Evolutionary conservation across 2,888 invertebrate genomes (phyloP), one percentile per base, ranked within the genome.

Genomic region (Scaptomyza polygonia): DNA sequence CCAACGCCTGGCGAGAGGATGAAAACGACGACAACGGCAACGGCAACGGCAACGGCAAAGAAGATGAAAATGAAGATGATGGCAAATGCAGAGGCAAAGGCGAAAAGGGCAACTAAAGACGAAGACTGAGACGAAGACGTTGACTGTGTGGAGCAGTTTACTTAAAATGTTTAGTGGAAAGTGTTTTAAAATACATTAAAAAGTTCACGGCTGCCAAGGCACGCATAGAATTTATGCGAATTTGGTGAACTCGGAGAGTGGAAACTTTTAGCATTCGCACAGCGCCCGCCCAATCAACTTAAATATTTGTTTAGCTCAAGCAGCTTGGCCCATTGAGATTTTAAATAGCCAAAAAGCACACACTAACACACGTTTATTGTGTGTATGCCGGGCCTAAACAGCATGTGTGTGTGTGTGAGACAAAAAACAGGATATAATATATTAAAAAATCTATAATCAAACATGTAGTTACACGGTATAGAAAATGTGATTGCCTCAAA

Each of bases 151-250:
- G 59, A 77, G 68, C 82, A 73, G 82, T 84, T 84, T 80, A 88
- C 87, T 80, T 88, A 86, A 85, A 85, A 85, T 85, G 86, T 88
- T 85, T 88, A 87, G 88, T 87, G 88, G 88, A 86, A 86, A 86
- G 85, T 86, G 88, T 86, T 86, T 86, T 86, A 86, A 86, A 88
- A 86, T 88, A 88, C 85, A 86, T 86, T 86, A 86, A 86, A 87
- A 86, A 86, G 86, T 86, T 86, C 88, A 79, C 73, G 88, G 81
- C 83, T 79, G 86, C 86, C 81, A 70, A 68, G 86, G 83, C 88
- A 86, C 88, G 88, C 86, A 88, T 88, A 84, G 81, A 84, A 84
- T 84, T 84, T 84, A 84, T 84, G 83, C 88, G 88, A 86, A 86
- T 81, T 84, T 84, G 75, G 83, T 84, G 85, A 84, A 84, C 88